Conservation (phyloP, 2,113 vertebrate genomes). For the Myiagra hebetior region DNA sequence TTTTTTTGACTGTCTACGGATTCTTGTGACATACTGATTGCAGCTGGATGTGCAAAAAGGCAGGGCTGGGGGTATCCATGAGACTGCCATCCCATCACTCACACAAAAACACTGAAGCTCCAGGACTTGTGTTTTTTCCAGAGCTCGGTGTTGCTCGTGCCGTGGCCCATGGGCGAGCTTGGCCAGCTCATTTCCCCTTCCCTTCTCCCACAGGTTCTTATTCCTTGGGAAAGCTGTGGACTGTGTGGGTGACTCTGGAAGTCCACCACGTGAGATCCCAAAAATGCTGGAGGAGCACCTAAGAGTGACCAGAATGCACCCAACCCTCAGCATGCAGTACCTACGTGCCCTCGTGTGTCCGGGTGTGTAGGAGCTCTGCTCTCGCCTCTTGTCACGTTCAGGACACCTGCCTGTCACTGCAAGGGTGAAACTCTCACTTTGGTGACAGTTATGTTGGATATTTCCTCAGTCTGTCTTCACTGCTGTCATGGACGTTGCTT, state of each 20-base stretch:
- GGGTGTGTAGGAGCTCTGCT: background rate
- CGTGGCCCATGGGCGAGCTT: accelerated
- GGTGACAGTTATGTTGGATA: background rate
- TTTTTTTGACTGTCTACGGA: background rate
- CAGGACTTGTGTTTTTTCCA: background rate
- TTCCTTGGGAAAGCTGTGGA: background rate
- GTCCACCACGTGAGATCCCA: background rate
- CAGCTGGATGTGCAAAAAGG: background rate
- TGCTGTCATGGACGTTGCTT: background rate
- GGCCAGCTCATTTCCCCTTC: background rate
- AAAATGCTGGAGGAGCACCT: background rate
- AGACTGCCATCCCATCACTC: background rate
- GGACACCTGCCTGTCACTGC: background rate
- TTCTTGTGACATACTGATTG: background rate
- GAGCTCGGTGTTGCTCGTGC: accelerated
- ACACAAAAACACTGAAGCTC: background rate
- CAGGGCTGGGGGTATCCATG: background rate
- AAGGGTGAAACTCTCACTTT: background rate
- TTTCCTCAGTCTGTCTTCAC: background rate
- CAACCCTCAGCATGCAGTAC: background rate
- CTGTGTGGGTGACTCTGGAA: background rate
- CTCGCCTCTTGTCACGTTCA: accelerated
- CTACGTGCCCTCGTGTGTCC: accelerated
- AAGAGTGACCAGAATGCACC: background rate
- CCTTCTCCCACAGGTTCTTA: background rate